Evolutionary conservation across 2,888 invertebrate species (phyloP).

Genomic region (Hipparchia sbordonii): DNA sequence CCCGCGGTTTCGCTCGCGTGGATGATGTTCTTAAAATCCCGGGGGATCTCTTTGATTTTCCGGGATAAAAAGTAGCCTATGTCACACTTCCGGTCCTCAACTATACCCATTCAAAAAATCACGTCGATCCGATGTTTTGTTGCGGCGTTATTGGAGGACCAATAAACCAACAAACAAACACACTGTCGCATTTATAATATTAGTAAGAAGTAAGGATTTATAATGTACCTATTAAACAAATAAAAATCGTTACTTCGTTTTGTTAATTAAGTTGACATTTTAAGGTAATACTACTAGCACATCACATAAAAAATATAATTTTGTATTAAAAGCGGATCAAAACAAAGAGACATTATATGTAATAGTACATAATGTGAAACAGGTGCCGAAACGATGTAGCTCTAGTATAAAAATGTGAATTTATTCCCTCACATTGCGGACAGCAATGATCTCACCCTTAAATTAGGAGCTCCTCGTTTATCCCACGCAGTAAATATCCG

Average conservation of each 20-base stretch:
- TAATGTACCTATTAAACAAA: not conserved
- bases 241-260: constrained; percentile 16
- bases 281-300: not conserved
- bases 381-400: constrained; percentile 63
- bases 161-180: no score
- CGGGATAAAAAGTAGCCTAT: no score
- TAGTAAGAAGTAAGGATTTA: no score
- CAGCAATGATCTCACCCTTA: constrained; percentile 79
- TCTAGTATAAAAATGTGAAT: constrained; percentile 76
- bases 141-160: no score
- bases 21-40: no score
- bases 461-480: constrained; percentile 69
- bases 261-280: not conserved
- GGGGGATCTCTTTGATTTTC: no score
- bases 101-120: no score
- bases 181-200: no score
- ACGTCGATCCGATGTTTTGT: no score
- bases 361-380: constrained; percentile 65
- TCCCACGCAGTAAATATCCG: constrained; percentile 14
- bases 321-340: constrained; percentile 44
- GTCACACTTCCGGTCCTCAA: no score
- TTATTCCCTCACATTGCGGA: constrained; percentile 70
- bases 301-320: not conserved
- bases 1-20: no score
- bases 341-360: constrained; percentile 50